phyloP scores from a whole-genome alignment of 2,888 invertebrate genomes.

The Formica aserva region DNA sequence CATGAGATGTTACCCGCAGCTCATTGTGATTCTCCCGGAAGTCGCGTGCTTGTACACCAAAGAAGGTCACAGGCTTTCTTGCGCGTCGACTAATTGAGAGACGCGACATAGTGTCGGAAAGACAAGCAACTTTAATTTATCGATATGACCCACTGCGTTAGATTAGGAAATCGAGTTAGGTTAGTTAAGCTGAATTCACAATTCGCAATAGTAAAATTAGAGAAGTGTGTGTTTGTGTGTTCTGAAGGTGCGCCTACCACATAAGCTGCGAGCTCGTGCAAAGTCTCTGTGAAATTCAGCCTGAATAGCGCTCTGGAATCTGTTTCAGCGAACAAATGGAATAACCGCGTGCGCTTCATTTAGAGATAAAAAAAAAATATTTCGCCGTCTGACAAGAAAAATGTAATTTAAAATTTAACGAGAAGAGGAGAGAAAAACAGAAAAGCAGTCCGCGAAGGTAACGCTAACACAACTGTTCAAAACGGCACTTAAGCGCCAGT shows the following conservation, averaged over 20 bases:
- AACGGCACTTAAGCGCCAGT: slow-evolving; percentile 43
- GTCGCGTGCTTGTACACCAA: slow-evolving; percentile 14
- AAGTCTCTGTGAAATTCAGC: slow-evolving; percentile 39
- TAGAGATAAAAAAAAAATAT: background rate
- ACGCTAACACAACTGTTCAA: slow-evolving; percentile 48
- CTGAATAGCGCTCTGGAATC: slow-evolving; percentile 11
- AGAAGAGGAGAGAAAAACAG: background rate
- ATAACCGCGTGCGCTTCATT: background rate
- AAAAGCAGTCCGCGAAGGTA: slow-evolving; percentile 2
- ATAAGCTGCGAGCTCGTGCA: slow-evolving; percentile 17
- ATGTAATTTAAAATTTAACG: slow-evolving; percentile 51
- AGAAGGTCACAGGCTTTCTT: slow-evolving; percentile 50
- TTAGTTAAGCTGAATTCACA: slow-evolving; percentile 80
- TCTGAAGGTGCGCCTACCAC: slow-evolving; percentile 36
- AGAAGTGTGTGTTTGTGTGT: slow-evolving; percentile 49
- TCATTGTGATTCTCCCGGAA: slow-evolving; percentile 59
- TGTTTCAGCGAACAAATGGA: slow-evolving; percentile 16
- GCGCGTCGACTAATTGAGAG: slow-evolving; percentile 73
- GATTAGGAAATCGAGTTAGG: slow-evolving; percentile 79
- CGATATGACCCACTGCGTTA: slow-evolving; percentile 79
- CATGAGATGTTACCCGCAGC: slow-evolving; percentile 35
- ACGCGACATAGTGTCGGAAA: slow-evolving; percentile 65
- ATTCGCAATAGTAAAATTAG: slow-evolving; percentile 64
- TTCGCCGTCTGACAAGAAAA: slow-evolving; percentile 13
- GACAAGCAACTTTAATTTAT: slow-evolving; percentile 80